Conservation (phyloP, 2,888 invertebrate genomes). For the Trichacis sp. region DNA sequence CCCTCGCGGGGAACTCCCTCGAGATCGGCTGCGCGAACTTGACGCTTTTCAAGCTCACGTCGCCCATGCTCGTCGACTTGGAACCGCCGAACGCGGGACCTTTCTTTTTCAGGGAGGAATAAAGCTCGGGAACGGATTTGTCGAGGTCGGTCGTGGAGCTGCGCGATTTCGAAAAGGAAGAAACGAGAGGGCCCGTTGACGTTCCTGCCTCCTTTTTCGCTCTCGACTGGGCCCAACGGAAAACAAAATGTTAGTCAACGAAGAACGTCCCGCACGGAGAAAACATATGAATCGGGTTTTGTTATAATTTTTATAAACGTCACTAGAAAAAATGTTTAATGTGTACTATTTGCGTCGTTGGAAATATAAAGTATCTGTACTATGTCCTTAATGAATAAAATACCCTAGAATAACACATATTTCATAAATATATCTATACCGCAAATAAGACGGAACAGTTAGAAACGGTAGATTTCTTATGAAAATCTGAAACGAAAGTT, state of each 20-base stretch:
- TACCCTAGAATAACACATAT: no score
- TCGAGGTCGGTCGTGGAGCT: constrained; percentile 48
- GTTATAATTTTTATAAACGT: no score
- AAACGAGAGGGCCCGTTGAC: constrained; percentile 56
- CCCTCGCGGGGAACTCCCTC: constrained; percentile 28
- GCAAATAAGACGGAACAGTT: no score
- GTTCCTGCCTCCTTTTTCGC: constrained; percentile 58
- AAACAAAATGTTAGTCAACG: constrained; percentile 38
- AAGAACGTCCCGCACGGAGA: constrained; percentile 10
- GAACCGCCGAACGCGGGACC: constrained; percentile 26
- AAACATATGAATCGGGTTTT: no score
- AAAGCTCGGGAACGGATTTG: constrained; percentile 50
- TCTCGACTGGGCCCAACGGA: constrained; percentile 49
- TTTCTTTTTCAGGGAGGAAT: constrained; percentile 53
- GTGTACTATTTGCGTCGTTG: no score
- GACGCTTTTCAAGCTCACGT: constrained; percentile 33
- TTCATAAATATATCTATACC: no score
- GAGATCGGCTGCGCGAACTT: constrained; percentile 30
- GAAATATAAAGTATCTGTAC: no score
- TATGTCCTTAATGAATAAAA: no score
- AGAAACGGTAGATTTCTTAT: no score
- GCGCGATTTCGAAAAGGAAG: constrained; percentile 43
- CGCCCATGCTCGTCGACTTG: constrained; percentile 28
- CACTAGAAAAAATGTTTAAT: no score
- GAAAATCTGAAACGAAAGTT: no score